phyloP scores from a whole-genome alignment of 53 echinoderm and acorn worm genomes.

The Antedon mediterranea region DNA sequence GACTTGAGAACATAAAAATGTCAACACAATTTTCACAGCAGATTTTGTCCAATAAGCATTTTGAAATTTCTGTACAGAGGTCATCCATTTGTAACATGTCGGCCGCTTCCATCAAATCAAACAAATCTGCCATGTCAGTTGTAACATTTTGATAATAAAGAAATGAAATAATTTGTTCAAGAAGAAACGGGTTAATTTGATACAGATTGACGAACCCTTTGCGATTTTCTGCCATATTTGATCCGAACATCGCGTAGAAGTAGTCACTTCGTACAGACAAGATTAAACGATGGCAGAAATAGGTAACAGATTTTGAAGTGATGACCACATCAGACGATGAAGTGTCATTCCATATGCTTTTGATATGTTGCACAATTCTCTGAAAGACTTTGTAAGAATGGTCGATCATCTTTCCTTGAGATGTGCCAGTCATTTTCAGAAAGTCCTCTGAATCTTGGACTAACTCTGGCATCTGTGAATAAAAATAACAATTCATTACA shows the following conservation, averaged over 20 bases:
- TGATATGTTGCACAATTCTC: neutral
- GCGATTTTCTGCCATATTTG: neutral
- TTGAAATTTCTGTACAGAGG: neutral
- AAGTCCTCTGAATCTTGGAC: neutral
- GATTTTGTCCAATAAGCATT: neutral
- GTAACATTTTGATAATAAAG: neutral
- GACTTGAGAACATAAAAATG: neutral
- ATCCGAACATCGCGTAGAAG: neutral
- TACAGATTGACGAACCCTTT: neutral
- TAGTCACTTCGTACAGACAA: neutral
- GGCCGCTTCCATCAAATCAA: neutral
- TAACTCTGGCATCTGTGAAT: neutral
- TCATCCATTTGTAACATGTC: neutral
- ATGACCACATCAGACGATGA: neutral
- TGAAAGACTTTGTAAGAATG: neutral
- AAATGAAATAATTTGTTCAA: neutral
- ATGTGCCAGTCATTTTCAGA: neutral
- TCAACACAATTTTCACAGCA: neutral
- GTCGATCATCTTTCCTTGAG: neutral
- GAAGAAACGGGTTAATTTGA: neutral
- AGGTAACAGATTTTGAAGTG: neutral
- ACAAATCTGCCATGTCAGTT: neutral
- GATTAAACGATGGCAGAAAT: neutral
- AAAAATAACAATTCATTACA: neutral
- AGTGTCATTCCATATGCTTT: neutral